Evolutionary conservation across 2,888 invertebrate genomes (phyloP).

Genomic region (Saturnia japonica): DNA sequence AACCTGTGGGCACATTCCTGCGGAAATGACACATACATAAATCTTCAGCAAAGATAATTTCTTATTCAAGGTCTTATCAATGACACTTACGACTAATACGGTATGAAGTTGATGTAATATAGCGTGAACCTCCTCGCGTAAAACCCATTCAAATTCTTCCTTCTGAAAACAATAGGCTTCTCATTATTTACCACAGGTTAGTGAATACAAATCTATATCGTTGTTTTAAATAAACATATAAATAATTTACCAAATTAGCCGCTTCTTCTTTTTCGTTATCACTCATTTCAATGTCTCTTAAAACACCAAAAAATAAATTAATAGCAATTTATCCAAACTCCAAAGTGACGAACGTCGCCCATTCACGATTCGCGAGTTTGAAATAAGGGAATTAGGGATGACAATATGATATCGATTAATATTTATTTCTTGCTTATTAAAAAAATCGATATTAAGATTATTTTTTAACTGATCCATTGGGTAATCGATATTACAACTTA

Average conservation of each 20-base stretch:
- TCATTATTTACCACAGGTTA: conserved; percentile 31
- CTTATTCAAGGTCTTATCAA: conserved; percentile 22
- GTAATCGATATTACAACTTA: too few species aligned
- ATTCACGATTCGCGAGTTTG: conserved; percentile 25
- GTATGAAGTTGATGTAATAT: conserved; percentile 92
- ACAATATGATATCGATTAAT: too few species aligned
- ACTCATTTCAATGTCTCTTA: conserved; percentile 58
- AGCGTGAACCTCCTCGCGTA: conserved; percentile 94
- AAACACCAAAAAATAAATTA: conserved; percentile 24
- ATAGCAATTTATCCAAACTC: conserved; percentile 26
- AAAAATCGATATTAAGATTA: too few species aligned
- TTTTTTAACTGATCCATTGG: too few species aligned
- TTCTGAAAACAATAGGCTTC: conserved; percentile 84
- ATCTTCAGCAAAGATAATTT: not conserved
- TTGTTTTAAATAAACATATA: conserved; percentile 24
- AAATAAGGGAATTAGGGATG: too few species aligned
- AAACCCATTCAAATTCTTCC: conserved; percentile 97
- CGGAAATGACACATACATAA: conserved; percentile 8
- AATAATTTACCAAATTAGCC: conserved; percentile 83
- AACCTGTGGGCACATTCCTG: conserved; percentile 95
- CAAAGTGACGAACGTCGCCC: conserved; percentile 26
- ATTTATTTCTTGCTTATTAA: too few species aligned
- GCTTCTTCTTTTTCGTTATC: conserved; percentile 93
- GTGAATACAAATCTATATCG: conserved; percentile 11
- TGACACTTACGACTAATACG: conserved; percentile 88